phyloP scores from a whole-genome alignment of 2,113 vertebrate genomes.

The Chiloscyllium plagiosum region DNA sequence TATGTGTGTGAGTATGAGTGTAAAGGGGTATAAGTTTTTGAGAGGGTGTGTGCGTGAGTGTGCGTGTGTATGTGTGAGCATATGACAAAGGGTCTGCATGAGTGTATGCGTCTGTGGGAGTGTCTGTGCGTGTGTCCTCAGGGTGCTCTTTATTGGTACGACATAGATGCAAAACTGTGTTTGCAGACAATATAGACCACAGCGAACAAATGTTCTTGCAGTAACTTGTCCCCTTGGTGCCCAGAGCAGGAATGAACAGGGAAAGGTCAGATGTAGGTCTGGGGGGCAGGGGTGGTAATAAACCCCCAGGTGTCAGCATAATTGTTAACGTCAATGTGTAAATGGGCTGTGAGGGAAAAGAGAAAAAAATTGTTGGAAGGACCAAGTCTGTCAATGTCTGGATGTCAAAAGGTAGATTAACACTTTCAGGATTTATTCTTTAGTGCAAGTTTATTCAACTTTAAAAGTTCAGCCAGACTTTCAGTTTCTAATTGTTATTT shows the following conservation, averaged over 20 bases:
- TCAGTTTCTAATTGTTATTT: neutral
- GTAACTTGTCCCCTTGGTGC: neutral
- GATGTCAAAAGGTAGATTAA: neutral
- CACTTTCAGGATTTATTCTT: neutral
- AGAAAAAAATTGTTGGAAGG: neutral
- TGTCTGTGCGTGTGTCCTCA: neutral
- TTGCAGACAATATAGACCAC: neutral
- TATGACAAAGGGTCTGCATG: too few species aligned
- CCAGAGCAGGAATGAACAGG: neutral
- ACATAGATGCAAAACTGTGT: neutral
- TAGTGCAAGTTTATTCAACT: neutral
- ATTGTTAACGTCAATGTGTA: neutral
- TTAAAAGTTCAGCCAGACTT: neutral
- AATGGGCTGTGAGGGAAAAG: neutral
- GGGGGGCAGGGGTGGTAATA: neutral
- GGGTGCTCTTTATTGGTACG: neutral
- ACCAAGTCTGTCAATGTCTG: neutral
- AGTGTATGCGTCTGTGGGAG: too few species aligned
- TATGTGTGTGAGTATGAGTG: too few species aligned
- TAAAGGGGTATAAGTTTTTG: too few species aligned
- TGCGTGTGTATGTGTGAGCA: too few species aligned
- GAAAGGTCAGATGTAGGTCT: too few species aligned
- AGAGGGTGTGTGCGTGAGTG: too few species aligned
- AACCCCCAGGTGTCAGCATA: neutral
- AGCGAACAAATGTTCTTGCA: neutral